These are phyloP conservation scores for Pterobdella sp. DNA, from an alignment of 2,888 invertebrate species.

Conservation along the genomic window DNA sequence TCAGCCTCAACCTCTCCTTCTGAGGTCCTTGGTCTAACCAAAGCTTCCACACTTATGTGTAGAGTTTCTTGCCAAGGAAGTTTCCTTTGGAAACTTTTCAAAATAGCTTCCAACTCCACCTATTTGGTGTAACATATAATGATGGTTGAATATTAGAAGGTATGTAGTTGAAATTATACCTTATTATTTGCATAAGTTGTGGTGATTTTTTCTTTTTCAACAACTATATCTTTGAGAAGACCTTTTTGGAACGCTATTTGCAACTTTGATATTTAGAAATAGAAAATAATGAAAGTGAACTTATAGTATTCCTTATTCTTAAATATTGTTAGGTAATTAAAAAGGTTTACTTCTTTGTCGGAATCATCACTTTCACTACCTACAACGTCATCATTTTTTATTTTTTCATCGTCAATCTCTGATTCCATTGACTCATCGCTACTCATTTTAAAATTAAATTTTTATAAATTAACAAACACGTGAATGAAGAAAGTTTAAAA, in stretches of 20 bases:
- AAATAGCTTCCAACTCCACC: constrained; percentile 62
- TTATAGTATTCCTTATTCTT: background rate
- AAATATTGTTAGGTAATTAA: background rate
- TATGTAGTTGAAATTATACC: constrained; percentile 49
- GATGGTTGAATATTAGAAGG: background rate
- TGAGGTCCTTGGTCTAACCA: constrained; percentile 46
- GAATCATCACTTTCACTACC: background rate
- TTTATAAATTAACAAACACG: background rate
- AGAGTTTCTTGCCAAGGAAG: constrained; percentile 78
- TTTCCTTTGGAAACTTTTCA: constrained; percentile 64
- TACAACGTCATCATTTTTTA: background rate
- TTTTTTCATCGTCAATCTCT: background rate
- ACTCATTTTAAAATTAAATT: background rate
- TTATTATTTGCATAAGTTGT: constrained; percentile 59
- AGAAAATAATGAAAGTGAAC: background rate
- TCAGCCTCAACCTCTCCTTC: constrained; percentile 31
- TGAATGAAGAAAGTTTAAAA: background rate
- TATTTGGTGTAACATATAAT: constrained; percentile 35
- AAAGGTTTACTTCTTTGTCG: background rate
- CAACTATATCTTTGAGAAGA: constrained; percentile 58
- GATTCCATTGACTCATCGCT: background rate
- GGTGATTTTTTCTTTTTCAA: constrained; percentile 61
- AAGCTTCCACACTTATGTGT: constrained; percentile 67
- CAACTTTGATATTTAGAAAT: constrained; percentile 57
- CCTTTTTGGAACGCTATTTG: constrained; percentile 83